Evolutionary conservation across 2,113 vertebrate species (phyloP).

Genomic region (Phycodurus eques): DNA sequence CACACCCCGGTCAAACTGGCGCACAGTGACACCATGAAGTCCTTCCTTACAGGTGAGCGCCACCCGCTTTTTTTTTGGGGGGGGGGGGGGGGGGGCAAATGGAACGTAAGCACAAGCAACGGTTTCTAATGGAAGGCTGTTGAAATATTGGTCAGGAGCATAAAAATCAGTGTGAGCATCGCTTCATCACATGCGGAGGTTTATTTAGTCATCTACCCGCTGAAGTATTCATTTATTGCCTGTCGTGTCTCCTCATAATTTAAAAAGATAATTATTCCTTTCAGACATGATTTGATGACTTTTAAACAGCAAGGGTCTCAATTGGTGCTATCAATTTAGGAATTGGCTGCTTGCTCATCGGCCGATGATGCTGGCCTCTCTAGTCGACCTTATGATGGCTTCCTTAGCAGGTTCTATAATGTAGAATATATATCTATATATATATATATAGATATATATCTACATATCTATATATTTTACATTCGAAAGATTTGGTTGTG

Average conservation of each 20-base stretch:
- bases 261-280: background rate
- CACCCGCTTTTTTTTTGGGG: background rate
- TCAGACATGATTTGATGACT: background rate
- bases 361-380: background rate
- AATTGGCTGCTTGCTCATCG: background rate
- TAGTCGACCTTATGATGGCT: too few species aligned
- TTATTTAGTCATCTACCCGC: background rate
- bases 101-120: background rate
- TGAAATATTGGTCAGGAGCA: background rate
- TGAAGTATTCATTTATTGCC: background rate
- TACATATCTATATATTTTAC: too few species aligned
- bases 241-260: background rate
- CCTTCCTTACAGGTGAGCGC: conserved; percentile 83
- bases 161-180: background rate
- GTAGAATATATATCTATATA: too few species aligned
- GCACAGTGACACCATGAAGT: conserved; percentile 89
- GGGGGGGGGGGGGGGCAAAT: background rate
- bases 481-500: too few species aligned
- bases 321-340: background rate
- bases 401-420: too few species aligned
- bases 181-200: background rate
- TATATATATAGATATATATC: too few species aligned
- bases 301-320: background rate
- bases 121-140: background rate
- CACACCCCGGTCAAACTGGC: conserved; percentile 93